Evolutionary conservation across 2,797 vertebrate genomes (phyloP).

Genomic region (Mus caroli): DNA sequence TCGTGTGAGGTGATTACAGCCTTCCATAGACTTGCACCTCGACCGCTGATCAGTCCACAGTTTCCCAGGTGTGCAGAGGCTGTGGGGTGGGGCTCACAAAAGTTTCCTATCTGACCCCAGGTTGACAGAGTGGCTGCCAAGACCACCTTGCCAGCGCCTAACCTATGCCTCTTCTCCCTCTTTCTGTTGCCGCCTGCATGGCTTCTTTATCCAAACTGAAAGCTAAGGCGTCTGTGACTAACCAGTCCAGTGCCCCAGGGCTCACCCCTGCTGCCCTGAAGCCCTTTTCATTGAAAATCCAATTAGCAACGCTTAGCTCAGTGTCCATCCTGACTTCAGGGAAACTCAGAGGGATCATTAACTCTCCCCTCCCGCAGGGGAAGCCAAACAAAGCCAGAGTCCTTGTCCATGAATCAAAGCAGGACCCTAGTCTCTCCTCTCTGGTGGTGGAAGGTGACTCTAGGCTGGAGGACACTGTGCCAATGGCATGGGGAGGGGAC

Average conservation of each 20-base stretch:
- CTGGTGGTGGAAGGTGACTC: not conserved
- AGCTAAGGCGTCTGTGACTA: not conserved
- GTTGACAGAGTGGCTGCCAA: not conserved
- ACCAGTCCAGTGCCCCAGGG: not conserved
- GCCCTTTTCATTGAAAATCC: constrained; percentile 45
- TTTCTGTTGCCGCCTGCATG: not conserved
- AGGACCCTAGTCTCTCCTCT: not conserved
- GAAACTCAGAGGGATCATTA: constrained; percentile 29
- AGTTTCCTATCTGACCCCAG: not conserved
- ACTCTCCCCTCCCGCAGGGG: not conserved
- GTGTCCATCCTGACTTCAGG: not conserved
- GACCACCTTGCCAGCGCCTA: not conserved
- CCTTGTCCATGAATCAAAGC: not conserved
- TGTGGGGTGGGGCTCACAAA: not conserved
- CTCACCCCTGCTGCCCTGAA: not conserved
- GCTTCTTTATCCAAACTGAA: not conserved
- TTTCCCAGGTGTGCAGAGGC: not conserved
- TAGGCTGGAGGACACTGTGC: not conserved
- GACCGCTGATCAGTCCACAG: not conserved
- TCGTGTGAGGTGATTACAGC: not conserved
- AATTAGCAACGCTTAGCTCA: constrained; percentile 33
- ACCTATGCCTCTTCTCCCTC: not conserved
- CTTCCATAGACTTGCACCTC: not conserved
- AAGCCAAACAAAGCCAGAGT: not conserved
- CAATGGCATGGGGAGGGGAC: not conserved